Conservation (phyloP, 2,888 invertebrate genomes). For the Baronia brevicornis region DNA sequence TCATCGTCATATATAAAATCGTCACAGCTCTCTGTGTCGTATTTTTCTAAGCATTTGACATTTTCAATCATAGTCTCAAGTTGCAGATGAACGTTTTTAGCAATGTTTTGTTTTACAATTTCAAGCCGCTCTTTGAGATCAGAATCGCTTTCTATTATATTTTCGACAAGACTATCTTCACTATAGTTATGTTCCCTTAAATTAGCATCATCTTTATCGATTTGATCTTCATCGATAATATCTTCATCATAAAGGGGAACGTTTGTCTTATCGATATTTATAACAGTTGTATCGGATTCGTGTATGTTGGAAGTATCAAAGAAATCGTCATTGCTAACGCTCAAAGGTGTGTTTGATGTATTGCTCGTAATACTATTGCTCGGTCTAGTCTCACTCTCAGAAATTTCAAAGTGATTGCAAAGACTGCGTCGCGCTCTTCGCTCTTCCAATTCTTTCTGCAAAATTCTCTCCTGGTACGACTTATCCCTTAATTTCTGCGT, state of each 20-base stretch:
- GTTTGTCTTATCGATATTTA: conserved; percentile 9
- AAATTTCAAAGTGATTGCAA: conserved; percentile 35
- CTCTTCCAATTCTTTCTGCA: conserved; percentile 50
- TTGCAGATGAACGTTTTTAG: conserved; percentile 39
- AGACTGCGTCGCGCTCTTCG: conserved; percentile 45
- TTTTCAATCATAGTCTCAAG: conserved; percentile 45
- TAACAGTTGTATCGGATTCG: conserved; percentile 17
- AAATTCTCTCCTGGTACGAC: conserved; percentile 46
- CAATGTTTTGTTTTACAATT: conserved; percentile 29
- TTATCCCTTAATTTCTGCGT: conserved; percentile 44
- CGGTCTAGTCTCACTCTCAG: conserved; percentile 34
- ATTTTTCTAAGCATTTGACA: conserved; percentile 38
- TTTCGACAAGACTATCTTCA: conserved; percentile 38
- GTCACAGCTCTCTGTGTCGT: conserved; percentile 30
- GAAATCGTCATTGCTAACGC: conserved; percentile 40
- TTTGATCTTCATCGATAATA: conserved; percentile 17
- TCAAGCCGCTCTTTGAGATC: conserved; percentile 31
- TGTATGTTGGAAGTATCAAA: conserved; percentile 46
- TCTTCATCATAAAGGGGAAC: not conserved
- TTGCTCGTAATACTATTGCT: conserved; percentile 25
- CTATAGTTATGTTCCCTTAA: conserved; percentile 28
- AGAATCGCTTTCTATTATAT: conserved; percentile 25
- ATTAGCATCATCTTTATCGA: conserved; percentile 30
- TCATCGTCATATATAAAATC: conserved; percentile 27
- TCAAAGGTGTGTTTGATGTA: conserved; percentile 25